phyloP scores from a whole-genome alignment of 23 tunicate genomes.

The Styela plicata region DNA sequence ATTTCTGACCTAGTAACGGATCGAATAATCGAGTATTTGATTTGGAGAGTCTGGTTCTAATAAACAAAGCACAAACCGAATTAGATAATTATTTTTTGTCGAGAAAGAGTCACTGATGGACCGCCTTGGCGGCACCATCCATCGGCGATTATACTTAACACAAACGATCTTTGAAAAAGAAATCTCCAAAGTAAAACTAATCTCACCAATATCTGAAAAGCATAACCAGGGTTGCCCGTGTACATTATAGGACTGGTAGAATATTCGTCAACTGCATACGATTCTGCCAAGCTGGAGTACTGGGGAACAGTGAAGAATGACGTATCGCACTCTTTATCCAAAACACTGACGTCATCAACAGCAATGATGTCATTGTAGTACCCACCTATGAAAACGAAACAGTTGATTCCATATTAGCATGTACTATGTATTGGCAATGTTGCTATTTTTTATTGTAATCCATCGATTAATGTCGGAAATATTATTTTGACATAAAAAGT shows the following conservation, averaged over 20 bases:
- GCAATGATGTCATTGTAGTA: slow-evolving; percentile 54
- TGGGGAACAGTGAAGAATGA: slow-evolving; percentile 52
- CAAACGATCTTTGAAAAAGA: neutral
- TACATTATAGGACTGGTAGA: slow-evolving; percentile 53
- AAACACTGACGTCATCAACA: slow-evolving; percentile 70
- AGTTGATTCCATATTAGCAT: neutral
- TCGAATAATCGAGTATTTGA: too few relatives aligned
- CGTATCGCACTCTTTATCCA: slow-evolving; percentile 80
- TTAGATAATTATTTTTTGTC: too few relatives aligned
- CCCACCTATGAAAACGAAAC: slow-evolving; percentile 7
- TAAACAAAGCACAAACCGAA: neutral
- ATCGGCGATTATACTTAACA: neutral
- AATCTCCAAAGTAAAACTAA: neutral
- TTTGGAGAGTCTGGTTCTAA: neutral
- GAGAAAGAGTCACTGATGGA: too few relatives aligned
- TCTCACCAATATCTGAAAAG: slow-evolving; percentile 62
- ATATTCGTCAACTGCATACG: slow-evolving; percentile 37
- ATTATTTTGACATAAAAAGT: too few relatives aligned
- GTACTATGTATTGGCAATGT: neutral
- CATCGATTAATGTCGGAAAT: too few relatives aligned
- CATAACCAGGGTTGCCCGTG: slow-evolving; percentile 67
- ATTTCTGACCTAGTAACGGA: too few relatives aligned
- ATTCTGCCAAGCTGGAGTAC: slow-evolving; percentile 20
- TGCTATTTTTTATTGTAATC: neutral
- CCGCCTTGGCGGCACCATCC: too few relatives aligned